Conservation (phyloP, 2,888 invertebrate genomes). For the Escarpia spicata region DNA sequence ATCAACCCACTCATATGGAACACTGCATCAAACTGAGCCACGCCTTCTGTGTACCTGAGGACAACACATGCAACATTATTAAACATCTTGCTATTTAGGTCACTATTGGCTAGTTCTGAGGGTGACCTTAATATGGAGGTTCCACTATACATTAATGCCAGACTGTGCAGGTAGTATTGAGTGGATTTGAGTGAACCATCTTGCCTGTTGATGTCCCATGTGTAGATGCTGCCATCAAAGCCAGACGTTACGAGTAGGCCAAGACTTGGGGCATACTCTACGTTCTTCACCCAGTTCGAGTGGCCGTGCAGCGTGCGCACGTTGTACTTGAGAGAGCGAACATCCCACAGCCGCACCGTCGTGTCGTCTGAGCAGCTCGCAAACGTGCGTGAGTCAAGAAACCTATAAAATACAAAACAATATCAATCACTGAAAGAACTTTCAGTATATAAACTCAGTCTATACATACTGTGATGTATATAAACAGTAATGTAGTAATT, state of each 20-base stretch:
- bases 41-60: slow-evolving; percentile 39
- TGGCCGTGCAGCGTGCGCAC: slow-evolving; percentile 85
- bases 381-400: slow-evolving; percentile 85
- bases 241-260: slow-evolving; percentile 89
- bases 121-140: too few species aligned
- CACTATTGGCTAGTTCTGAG: too few species aligned
- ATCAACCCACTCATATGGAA: slow-evolving; percentile 87
- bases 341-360: slow-evolving; percentile 92
- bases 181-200: neutral
- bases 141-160: neutral
- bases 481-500: too few species aligned
- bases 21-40: neutral
- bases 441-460: neutral
- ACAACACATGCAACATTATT: neutral
- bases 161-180: neutral
- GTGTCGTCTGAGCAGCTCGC: slow-evolving; percentile 95
- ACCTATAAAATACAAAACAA: slow-evolving; percentile 70
- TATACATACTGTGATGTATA: too few species aligned
- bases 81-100: neutral
- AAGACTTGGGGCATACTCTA: slow-evolving; percentile 87
- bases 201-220: slow-evolving; percentile 91
- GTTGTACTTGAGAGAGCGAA: slow-evolving; percentile 82
- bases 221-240: slow-evolving; percentile 90
- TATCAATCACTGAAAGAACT: neutral
- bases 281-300: slow-evolving; percentile 95